phyloP scores from a whole-genome alignment of 2,888 invertebrate species.

The Gasteruption jaculator region DNA sequence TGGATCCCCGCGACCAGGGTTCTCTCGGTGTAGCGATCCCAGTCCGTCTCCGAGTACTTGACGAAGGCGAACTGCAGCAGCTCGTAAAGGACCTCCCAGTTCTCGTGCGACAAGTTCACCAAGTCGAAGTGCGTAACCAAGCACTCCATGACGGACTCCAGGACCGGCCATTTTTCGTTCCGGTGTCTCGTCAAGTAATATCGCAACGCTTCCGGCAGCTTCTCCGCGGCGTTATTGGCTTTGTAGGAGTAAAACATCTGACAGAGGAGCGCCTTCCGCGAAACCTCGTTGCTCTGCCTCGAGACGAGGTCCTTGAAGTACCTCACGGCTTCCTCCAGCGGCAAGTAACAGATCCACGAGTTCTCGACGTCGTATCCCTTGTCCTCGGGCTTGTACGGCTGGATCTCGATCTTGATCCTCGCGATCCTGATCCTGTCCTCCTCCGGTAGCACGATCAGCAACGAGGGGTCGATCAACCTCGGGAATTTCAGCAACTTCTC shows the following conservation, averaged over 20 bases:
- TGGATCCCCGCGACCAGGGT: conserved; percentile 26
- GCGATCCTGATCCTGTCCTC: conserved; percentile 33
- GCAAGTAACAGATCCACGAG: conserved; percentile 37
- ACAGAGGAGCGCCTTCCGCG: conserved; percentile 24
- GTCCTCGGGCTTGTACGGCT: not conserved
- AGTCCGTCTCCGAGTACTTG: conserved; percentile 5
- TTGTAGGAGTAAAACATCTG: conserved; percentile 39
- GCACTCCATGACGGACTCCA: conserved; percentile 7
- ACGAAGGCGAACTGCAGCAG: conserved; percentile 26
- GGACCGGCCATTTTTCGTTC: conserved; percentile 34
- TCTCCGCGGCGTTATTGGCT: conserved; percentile 36
- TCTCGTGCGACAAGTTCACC: conserved; percentile 25
- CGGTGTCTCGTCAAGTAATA: conserved; percentile 36
- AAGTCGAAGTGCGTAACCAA: conserved; percentile 28
- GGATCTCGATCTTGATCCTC: conserved; percentile 25
- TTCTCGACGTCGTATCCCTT: not conserved
- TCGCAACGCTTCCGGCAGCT: conserved; percentile 31
- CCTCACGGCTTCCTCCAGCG: conserved; percentile 28
- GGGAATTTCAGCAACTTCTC: conserved; percentile 24
- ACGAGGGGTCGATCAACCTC: conserved; percentile 16
- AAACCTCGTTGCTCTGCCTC: conserved; percentile 16
- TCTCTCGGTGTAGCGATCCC: rapidly evolving
- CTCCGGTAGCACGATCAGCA: conserved; percentile 30
- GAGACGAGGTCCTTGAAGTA: conserved; percentile 30
- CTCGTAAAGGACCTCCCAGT: conserved; percentile 37